Percentiles rank a stretch among this genome's conserved stretches.
These are phyloP conservation scores for Cheilosia impressa DNA, from an alignment of 2,888 invertebrate species.

Conservation along the genomic window DNA sequence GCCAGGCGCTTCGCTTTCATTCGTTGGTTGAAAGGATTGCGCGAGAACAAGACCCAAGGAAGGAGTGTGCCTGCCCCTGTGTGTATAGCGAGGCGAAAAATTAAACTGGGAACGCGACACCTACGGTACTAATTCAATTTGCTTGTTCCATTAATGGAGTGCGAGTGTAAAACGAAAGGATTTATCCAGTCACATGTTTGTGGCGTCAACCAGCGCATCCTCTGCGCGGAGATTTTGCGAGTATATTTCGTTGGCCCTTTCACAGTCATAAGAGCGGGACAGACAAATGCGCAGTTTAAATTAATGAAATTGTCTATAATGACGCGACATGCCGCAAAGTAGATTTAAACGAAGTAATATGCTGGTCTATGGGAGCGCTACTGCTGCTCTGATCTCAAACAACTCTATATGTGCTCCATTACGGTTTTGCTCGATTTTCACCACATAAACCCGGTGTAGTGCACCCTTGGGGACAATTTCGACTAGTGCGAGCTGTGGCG, in stretches of 20 bases:
- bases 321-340: conserved; percentile 72
- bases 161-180: conserved; percentile 71
- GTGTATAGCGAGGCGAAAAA: conserved; percentile 23
- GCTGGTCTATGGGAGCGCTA: conserved; percentile 68
- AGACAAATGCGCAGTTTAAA: conserved; percentile 70
- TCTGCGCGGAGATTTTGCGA: neutral
- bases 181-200: conserved; percentile 72
- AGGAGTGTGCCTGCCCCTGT: neutral
- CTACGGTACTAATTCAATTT: conserved; percentile 74
- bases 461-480: conserved; percentile 72
- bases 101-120: conserved; percentile 70
- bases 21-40: neutral
- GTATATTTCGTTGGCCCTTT: conserved; percentile 1
- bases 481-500: conserved; percentile 27
- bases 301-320: conserved; percentile 74
- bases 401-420: conserved; percentile 45
- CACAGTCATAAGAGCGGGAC: conserved; percentile 5
- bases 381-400: conserved; percentile 39
- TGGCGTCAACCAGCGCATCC: conserved; percentile 39
- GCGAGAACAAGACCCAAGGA: neutral
- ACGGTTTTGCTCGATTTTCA: conserved; percentile 65
- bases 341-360: conserved; percentile 74
- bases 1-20: conserved; percentile 1
- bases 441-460: conserved; percentile 68
- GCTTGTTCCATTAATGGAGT: conserved; percentile 72